Evolutionary conservation across 2,797 vertebrate species (phyloP).

Genomic region (Periparus ater): DNA sequence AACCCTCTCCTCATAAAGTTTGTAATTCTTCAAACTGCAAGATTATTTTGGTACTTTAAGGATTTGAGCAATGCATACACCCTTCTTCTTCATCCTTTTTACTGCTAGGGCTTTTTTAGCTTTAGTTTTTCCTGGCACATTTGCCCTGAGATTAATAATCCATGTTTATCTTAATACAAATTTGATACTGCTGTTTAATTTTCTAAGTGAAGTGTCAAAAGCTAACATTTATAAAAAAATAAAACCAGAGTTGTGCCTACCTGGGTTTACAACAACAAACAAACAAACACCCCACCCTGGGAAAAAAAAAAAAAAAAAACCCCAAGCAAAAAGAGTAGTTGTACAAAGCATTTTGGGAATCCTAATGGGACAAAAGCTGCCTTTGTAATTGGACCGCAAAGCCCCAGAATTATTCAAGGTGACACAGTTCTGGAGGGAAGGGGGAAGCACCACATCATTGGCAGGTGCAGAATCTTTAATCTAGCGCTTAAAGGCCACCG

Average conservation of each 20-base stretch:
- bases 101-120: neutral
- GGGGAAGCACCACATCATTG: neutral
- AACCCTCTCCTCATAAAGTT: neutral
- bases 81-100: neutral
- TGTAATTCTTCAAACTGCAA: neutral
- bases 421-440: neutral
- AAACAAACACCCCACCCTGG: neutral
- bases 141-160: neutral
- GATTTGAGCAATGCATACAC: neutral
- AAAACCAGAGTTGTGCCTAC: neutral
- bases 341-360: neutral
- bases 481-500: conserved; percentile 10
- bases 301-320: neutral
- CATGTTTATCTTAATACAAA: neutral
- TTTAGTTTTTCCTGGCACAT: neutral
- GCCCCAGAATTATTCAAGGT: conserved; percentile 26
- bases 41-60: neutral
- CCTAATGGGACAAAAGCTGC: neutral
- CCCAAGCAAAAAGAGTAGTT: neutral
- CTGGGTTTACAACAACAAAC: neutral
- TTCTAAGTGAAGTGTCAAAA: neutral
- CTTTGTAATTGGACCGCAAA: neutral
- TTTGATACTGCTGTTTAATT: neutral
- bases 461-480: conserved; percentile 57
- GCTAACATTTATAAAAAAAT: neutral